A percentile compares a stretch with the other conserved stretches of the same genome.
Conservation (phyloP, 1,140 invertebrate species). For the Acyrthosiphon pisum region DNA sequence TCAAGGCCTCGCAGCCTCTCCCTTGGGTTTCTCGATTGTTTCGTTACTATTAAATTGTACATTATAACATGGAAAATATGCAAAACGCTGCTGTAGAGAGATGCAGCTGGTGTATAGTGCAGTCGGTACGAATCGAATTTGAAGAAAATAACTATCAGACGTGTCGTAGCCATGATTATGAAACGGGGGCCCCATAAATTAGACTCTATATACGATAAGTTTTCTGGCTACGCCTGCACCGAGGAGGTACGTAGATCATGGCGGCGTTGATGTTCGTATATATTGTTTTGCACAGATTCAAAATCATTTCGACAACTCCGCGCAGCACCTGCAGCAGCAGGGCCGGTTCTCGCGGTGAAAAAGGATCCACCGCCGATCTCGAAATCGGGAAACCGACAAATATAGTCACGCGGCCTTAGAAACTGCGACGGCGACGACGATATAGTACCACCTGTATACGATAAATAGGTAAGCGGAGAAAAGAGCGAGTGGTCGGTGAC, state of each 20-base stretch:
- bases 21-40: not conserved
- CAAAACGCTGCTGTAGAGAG: not conserved
- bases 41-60: not conserved
- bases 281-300: not conserved
- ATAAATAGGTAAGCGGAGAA: not conserved
- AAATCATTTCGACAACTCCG: not conserved
- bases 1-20: not conserved
- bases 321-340: too few relatives aligned
- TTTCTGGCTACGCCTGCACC: too few relatives aligned
- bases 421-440: not conserved
- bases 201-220: too few relatives aligned
- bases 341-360: not conserved
- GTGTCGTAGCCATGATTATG: too few relatives aligned
- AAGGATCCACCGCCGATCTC: not conserved
- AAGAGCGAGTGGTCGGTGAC: constrained; percentile 28
- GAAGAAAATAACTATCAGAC: not conserved
- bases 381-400: not conserved
- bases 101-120: too few relatives aligned
- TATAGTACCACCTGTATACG: not conserved
- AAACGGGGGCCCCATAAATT: too few relatives aligned
- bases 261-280: too few relatives aligned
- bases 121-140: not conserved
- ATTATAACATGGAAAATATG: not conserved
- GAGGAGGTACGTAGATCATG: too few relatives aligned
- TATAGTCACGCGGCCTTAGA: not conserved